A percentile compares a stretch with the other conserved stretches of the same genome.
Evolutionary conservation across 2,797 vertebrate genomes (phyloP).

Genomic region (Mormyrops boulengeri): DNA sequence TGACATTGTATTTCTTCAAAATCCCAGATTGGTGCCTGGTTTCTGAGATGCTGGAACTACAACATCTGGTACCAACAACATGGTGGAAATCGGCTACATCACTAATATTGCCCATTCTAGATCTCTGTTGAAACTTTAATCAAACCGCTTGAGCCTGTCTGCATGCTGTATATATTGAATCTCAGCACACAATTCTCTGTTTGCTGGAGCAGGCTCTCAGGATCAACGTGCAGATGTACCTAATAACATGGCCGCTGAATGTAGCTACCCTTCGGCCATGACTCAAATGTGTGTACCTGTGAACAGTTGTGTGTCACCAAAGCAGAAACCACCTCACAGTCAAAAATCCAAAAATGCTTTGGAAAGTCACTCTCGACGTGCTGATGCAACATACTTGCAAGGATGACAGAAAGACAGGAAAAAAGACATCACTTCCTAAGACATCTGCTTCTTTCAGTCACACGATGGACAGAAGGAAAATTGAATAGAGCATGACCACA

Average conservation of each 20-base stretch:
- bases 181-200: background rate
- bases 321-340: background rate
- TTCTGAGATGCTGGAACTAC: background rate
- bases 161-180: background rate
- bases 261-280: background rate
- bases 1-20: background rate
- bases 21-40: background rate
- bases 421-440: background rate
- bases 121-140: background rate
- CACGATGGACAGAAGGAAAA: background rate
- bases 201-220: background rate
- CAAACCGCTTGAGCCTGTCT: background rate
- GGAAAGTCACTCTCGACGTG: background rate
- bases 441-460: background rate
- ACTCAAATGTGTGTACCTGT: background rate
- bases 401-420: background rate
- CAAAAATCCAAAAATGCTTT: background rate
- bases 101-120: background rate
- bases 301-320: background rate
- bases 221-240: background rate
- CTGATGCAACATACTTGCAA: constrained; percentile 12
- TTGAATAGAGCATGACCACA: background rate
- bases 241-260: background rate
- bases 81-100: background rate
- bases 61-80: background rate